Evolutionary conservation across 2,797 vertebrate species (phyloP).

Genomic region (Otolemur crassicaudatus): DNA sequence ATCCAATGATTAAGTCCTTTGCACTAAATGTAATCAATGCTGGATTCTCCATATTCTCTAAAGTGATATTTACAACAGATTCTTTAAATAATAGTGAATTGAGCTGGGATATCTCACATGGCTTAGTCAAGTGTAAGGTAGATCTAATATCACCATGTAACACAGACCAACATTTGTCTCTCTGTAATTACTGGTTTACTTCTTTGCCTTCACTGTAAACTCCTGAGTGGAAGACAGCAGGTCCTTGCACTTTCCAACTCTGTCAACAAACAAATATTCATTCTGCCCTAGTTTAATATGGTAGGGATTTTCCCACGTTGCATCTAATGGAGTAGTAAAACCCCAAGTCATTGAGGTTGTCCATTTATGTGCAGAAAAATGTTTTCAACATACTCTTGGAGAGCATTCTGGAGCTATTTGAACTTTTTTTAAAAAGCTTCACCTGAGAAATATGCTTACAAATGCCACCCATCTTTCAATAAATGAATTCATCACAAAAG

Average conservation of each 20-base stretch:
- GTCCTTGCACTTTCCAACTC: neutral
- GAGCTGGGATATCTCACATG: neutral
- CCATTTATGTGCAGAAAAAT: neutral
- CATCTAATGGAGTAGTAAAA: neutral
- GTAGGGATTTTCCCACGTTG: slow-evolving; percentile 16
- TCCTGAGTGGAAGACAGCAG: slow-evolving; percentile 46
- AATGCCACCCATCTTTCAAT: neutral
- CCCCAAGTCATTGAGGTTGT: neutral
- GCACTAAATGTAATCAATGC: slow-evolving; percentile 12
- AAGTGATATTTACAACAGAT: slow-evolving; percentile 5
- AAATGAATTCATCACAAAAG: slow-evolving; percentile 21
- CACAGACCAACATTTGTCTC: neutral
- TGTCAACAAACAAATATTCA: slow-evolving; percentile 60
- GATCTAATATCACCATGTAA: neutral
- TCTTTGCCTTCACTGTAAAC: neutral
- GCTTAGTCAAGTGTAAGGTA: neutral
- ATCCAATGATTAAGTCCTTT: slow-evolving; percentile 30
- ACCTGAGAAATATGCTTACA: neutral
- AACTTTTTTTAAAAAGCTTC: neutral
- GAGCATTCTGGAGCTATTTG: neutral
- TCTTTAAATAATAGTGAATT: neutral
- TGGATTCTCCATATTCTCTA: neutral
- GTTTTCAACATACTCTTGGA: neutral
- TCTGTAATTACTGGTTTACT: neutral
- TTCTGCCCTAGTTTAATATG: slow-evolving; percentile 26